Base-by-base conservation (phyloP, 2,888 invertebrate genomes). In the Ophraella communa region DNA sequence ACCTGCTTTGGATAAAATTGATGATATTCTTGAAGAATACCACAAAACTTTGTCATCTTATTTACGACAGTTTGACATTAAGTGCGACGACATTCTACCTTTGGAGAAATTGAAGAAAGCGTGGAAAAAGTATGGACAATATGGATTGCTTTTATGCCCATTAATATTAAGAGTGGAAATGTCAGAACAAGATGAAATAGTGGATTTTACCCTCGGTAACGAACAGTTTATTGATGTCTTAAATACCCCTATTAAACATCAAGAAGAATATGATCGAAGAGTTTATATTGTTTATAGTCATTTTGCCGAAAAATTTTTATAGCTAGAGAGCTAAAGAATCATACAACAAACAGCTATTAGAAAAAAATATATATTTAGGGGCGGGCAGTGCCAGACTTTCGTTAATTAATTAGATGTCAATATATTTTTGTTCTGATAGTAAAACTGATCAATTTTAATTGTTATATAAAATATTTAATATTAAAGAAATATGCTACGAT, bases 21-120 rank as follows among this genome's bases (percentile, higher is more conserved):
- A 76, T 55, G 64, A 71, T n/a, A 62, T 77, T 3, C 64, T 77
- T 1, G 66, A 71, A 61, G 69, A 72, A 7, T 77, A 77, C 49
- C 69, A 75, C 56, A 52, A 66, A 5, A 71, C 70, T 30, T 44
- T 77, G n/a, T 57, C 57, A 0, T 68, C 71, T 30, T 72, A 62
- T 60, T 65, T 77, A 23, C 58, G 56, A 5, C 67, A 71, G 58
- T 65, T 76, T 17, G 73, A 69, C 4, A 67, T 67, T 24, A 58
- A 70, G 20, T 45, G 65, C 1, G 71, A 72, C 1, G 60, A 70
- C n/a, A 58, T 74, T 17, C 51, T 73, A n/a, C 65, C 73, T 3
- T 69, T 69, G 8, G 58, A 69, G 17, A 65, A 70, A 42, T 61
- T 77, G 20, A 70, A 69, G 51, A 51, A 65, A 17, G 72, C 74